Base-by-base conservation (phyloP, 2,113 vertebrate species). In the Procavia capensis region DNA sequence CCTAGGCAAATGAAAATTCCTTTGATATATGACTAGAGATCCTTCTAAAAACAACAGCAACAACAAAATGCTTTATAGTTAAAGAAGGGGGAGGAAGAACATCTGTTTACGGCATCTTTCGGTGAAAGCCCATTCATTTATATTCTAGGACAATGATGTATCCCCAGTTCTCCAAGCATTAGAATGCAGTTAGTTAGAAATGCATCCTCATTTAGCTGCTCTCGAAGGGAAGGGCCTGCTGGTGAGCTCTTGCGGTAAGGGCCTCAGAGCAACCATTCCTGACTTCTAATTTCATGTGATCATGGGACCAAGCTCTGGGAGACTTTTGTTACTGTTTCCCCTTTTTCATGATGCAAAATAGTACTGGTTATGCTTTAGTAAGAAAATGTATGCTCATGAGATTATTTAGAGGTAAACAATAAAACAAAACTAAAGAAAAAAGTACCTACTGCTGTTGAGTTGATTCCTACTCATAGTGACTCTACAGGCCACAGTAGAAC, bases 71-170 rank as follows among this genome's bases (percentile, higher is more conserved):
- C 88, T 96, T 96, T 95, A 63, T 96, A 61, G 85, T 95, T 95
- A 79, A 94, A 80, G 41, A 76, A 94, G 31, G 27, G 17, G 76
- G 78, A 95, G 29, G 80, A 80, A 68, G 47, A 96, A 80, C 82
- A 91, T 95, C 92, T 98, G 85, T 92, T 97, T 50, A 83, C 86
- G 22, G 74, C 63, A 27, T 94, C 90, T 72, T 98, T 90, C 75
- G 72, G 75, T 93, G 61, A 90, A 63, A 93, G 70, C 95, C 79
- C 50, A 66, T 83, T 94, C 93, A 94, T 96, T 94, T 92, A 85
- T 83, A 93, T 95, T 95, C 87, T 76, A 90, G 90, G 82, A 92
- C 90, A 88, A 34, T 47, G 63, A 63, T 61, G 59, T 31, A 79
- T 66, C 10, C 45, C 57, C n/a, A 64, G 90, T 89, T 93, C 94